Evolutionary conservation across 1,140 invertebrate species (phyloP), one percentile per base, ranked within the genome.

Genomic region (Globodera rostochiensis): DNA sequence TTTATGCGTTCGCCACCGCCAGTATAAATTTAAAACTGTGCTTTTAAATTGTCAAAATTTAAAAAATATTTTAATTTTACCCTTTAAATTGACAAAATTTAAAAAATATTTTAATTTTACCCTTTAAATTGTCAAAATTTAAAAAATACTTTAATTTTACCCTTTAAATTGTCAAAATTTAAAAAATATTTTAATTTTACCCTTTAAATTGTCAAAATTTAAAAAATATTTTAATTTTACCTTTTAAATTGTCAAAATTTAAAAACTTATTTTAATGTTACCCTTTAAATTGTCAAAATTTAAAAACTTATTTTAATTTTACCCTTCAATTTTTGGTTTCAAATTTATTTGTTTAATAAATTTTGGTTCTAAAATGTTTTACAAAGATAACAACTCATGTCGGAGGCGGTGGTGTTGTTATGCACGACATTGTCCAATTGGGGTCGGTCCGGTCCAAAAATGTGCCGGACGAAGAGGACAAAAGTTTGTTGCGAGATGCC

Each of bases 1-100:
- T 25, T 85, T 46, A 4, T 86, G 19, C 81, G 82, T 15, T 21
- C 19, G 45, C 74, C 78, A 49, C 13, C n/a, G n/a, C 77, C 78
- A 21, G 74, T 64, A 64, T 19, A 64, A 64, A 53, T 36, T 53
- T 53, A 53, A 53, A 53, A 9, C 5, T 53, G 9, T 50, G 36
- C 64, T 19, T 71, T 67, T 4, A 77, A 77, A 64, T 57, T 57
- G 49, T 21, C 4, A 8, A n/a, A 36, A 36, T 36, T 36, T n/a
- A n/a, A n/a, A n/a, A n/a, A n/a, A n/a, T n/a, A n/a, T 36, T 36
- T 36, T 2, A 0, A 36, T 36, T 36, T 36, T 36, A 36, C 1
- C 36, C 0, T 25, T 25, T n/a, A n/a, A n/a, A n/a, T n/a, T n/a
- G n/a, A n/a, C n/a, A n/a, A n/a, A n/a, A n/a, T n/a, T n/a, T n/a